Conservation (phyloP, 2,888 invertebrate species). For the Eulithis testata region DNA sequence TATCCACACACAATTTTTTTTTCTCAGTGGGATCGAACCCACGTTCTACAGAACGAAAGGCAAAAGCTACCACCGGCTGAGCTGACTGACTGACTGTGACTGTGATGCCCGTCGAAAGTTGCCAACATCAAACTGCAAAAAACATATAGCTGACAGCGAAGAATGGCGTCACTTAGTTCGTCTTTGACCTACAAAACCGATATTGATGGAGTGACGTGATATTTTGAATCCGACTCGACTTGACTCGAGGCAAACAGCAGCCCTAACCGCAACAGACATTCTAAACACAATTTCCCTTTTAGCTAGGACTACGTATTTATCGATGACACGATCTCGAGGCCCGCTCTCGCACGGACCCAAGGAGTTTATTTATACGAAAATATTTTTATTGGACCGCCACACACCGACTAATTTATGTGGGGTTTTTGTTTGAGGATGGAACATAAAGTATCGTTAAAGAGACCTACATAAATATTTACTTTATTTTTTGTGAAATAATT, state of each 20-base stretch:
- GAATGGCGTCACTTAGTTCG: too few species aligned
- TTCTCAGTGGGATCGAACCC: too few species aligned
- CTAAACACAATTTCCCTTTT: constrained; percentile 81
- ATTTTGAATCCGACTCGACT: constrained; percentile 34
- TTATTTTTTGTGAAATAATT: constrained; percentile 4
- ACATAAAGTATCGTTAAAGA: constrained; percentile 25
- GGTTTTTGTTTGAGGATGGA: constrained; percentile 32
- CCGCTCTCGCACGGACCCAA: constrained; percentile 50
- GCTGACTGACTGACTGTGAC: too few species aligned
- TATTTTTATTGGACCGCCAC: constrained; percentile 44
- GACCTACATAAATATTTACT: constrained; percentile 14
- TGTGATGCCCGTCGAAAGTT: too few species aligned
- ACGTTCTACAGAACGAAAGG: too few species aligned
- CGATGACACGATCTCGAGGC: constrained; percentile 69
- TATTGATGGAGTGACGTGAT: constrained; percentile 29
- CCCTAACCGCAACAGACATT: constrained; percentile 62
- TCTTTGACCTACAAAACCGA: too few species aligned
- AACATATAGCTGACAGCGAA: too few species aligned
- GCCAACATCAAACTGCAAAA: too few species aligned
- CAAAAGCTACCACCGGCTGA: too few species aligned
- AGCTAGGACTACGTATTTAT: constrained; percentile 69
- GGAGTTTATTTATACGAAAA: constrained; percentile 58
- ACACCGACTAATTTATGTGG: constrained; percentile 39
- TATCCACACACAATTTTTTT: too few species aligned
- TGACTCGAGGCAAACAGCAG: constrained; percentile 40